Conservation (phyloP, 2,113 vertebrate species). For the Amphiprion ocellaris region DNA sequence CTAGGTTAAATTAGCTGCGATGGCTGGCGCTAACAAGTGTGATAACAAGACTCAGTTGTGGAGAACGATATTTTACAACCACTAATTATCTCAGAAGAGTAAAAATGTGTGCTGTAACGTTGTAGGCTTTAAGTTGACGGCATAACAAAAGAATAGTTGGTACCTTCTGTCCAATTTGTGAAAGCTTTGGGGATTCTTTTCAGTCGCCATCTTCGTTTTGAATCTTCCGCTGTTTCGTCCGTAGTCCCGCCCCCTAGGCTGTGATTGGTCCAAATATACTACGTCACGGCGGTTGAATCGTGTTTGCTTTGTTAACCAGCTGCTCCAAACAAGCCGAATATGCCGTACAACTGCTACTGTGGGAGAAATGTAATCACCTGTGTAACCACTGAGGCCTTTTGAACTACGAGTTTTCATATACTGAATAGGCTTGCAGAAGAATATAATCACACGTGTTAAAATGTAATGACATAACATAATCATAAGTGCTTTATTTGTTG, state of each 20-base stretch:
- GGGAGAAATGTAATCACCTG: too few species aligned
- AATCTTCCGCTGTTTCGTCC: slow-evolving; percentile 79
- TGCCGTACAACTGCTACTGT: too few species aligned
- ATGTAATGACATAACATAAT: too few species aligned
- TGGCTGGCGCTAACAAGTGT: slow-evolving; percentile 6
- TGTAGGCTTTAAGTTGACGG: not conserved
- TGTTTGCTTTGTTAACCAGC: too few species aligned
- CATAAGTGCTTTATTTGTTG: too few species aligned
- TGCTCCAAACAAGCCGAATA: too few species aligned
- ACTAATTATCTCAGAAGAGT: not conserved
- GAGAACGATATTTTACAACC: not conserved
- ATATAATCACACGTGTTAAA: too few species aligned
- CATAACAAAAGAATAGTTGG: not conserved
- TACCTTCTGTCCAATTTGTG: slow-evolving; percentile 79
- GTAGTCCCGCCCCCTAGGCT: slow-evolving; percentile 21
- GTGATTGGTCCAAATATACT: slow-evolving; percentile 53
- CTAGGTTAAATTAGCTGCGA: slow-evolving; percentile 21
- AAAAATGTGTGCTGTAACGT: fast-evolving
- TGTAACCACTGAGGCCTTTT: too few species aligned
- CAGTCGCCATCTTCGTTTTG: slow-evolving; percentile 85
- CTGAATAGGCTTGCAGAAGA: too few species aligned
- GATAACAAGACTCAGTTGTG: not conserved
- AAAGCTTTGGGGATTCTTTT: slow-evolving; percentile 55
- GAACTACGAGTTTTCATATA: too few species aligned
- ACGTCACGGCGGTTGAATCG: slow-evolving; percentile 25